Conservation (phyloP, 2,797 vertebrate species). For the Pangasius larnaudii region DNA sequence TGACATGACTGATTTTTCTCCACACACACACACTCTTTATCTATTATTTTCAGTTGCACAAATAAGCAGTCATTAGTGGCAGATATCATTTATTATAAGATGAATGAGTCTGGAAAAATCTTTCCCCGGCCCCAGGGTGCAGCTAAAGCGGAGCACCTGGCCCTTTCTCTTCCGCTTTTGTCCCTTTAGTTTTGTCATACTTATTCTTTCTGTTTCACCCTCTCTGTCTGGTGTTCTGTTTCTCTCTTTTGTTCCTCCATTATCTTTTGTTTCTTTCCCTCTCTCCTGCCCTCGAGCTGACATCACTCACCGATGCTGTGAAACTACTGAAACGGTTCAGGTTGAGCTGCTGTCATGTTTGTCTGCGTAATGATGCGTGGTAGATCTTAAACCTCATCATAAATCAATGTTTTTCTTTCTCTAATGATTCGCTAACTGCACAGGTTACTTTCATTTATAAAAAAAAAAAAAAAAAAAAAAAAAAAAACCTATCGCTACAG, state of each 20-base stretch:
- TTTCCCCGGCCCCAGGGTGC: not conserved
- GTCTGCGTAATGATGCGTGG: not conserved
- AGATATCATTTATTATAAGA: not conserved
- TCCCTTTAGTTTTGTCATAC: not conserved
- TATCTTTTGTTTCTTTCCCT: not conserved
- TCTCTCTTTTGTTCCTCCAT: not conserved
- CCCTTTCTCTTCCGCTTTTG: not conserved
- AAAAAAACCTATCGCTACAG: fast-evolving
- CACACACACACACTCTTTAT: not conserved
- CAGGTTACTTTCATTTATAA: not conserved
- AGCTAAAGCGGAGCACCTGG: not conserved
- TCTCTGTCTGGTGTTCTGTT: not conserved
- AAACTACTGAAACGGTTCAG: not conserved
- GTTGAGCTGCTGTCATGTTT: not conserved
- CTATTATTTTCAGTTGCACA: not conserved
- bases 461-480: not conserved
- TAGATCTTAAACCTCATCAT: no score
- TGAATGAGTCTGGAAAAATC: slow-evolving; percentile 1
- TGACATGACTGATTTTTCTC: no score
- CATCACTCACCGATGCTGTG: not conserved
- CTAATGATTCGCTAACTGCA: no score
- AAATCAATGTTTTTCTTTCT: not conserved
- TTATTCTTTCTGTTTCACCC: not conserved
- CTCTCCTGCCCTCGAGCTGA: not conserved
- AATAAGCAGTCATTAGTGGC: not conserved